Base-by-base conservation (phyloP, 2,888 invertebrate species). In the Aricia artaxerxes region DNA sequence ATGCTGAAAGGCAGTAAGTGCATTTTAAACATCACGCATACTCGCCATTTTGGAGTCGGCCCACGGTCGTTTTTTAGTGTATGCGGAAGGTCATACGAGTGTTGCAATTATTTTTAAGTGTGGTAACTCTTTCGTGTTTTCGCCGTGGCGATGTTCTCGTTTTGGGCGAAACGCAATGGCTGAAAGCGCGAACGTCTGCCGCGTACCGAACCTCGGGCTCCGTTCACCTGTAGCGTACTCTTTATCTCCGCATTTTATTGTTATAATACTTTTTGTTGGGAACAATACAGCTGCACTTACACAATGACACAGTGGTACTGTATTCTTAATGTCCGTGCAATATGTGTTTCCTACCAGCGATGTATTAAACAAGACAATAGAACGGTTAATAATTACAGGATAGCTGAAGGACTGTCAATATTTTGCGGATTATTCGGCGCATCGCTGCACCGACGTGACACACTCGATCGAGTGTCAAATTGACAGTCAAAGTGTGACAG, bases 1-100 rank as follows among this genome's bases (percentile, higher is more conserved):
- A 84, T 82, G 81, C 81, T 83, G 84, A 87, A 88, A 89, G 87
- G 87, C 87, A 88, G 82, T 85, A 89, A 86, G 86, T 87, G 83
- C 83, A 83, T 79, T 81, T 81, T 78, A 73, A 78, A 82, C 81
- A 80, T 80, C 80, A 77, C 80, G 78, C 60, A 81, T 82, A 83
- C 84, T 83, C 84, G 86, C 85, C 86, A 85, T 86, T 85, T 86
- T 86, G 83, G 73, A 78, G 64, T 77, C 79, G 81, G 80, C 75
- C 79, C 61, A 64, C 73, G 79, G 78, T 79, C 57, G 78, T 76
- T 76, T 76, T 76, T 76, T 76, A 76, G 76, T 76, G 75, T 75
- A 76, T 76, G 57, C 76, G 76, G 76, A 76, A 76, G 76, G 76
- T 76, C 76, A 76, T 76, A 76, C 76, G 76, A 57, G 76, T 75